Evolutionary conservation across 1,140 invertebrate genomes (phyloP), one percentile per base, ranked within the genome.

Genomic region (Drosophila novamexicana): DNA sequence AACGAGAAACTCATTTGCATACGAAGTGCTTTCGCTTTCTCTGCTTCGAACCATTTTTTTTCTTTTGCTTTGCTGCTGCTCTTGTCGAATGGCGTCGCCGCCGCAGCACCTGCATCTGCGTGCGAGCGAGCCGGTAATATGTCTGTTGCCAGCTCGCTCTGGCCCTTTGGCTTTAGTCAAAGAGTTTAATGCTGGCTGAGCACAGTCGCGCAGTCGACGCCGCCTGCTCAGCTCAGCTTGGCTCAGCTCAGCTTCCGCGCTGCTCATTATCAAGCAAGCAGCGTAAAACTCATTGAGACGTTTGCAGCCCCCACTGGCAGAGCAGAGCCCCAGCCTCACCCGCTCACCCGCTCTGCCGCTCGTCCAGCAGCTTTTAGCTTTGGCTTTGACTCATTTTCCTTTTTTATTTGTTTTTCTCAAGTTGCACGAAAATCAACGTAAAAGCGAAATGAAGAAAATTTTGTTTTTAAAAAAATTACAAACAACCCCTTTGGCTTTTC

Each of bases 1-100:
- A 86, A 88, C 83, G 84, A 63, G 75, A 86, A 86, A 86, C 84
- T 91, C 85, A 91, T 91, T 91, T 91, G 85, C 90, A 91, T 91
- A 91, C 82, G 90, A 89, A 90, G 85, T 84, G 84, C 82, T 91
- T 91, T 90, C 80, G 85, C 82, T 91, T 91, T 91, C 73, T 66
- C 79, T 76, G 53, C 70, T 57, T 16, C 9, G 8, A 68, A 79
- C 68, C 65, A 63, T 61, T 54, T 52, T 44, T 42, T 37, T 52
- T 14, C 12, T 7, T 44, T 70, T 39, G 67, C 49, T 47, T 50
- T 63, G 70, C 47, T 12, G 18, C 18, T 49, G 8, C 47, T 50
- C 65, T 66, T 62, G 68, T 49, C 75, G 79, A 78, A 88, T 86
- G 83, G 83, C 84, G 86, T 77, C 81, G 79, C 49, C 1, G 32